These are phyloP conservation scores for Nemoura dubitans DNA, from an alignment of 2,888 invertebrate genomes.

Conservation along the genomic window DNA sequence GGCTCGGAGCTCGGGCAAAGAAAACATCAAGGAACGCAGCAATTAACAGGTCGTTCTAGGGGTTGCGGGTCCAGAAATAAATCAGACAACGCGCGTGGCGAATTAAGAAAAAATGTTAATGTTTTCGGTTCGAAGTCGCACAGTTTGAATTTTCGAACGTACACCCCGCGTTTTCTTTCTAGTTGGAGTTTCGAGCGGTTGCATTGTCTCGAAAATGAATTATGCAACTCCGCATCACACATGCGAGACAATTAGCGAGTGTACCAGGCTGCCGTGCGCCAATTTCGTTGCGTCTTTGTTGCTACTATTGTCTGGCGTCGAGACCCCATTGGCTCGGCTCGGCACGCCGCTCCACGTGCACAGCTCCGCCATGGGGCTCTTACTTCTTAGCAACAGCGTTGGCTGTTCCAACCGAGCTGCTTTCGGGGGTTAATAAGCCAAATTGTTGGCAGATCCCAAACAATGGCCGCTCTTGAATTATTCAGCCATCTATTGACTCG, in stretches of 20 bases:
- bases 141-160: not conserved
- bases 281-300: not conserved
- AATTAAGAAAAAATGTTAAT: not conserved
- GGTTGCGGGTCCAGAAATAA: not conserved
- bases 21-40: conserved; percentile 7
- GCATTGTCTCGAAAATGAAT: not conserved
- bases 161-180: not conserved
- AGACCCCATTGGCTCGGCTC: not conserved
- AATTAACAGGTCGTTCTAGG: not conserved
- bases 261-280: not conserved
- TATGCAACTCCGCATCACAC: not conserved
- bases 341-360: not conserved
- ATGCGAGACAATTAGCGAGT: not conserved
- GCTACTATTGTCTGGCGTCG: not conserved
- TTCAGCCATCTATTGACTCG: not conserved
- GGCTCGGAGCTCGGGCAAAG: not conserved
- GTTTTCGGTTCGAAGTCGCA: not conserved
- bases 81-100: not conserved
- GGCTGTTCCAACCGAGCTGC: not conserved
- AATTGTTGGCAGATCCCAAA: conserved; percentile 25
- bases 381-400: not conserved
- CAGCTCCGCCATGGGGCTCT: not conserved
- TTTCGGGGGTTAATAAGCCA: conserved; percentile 26
- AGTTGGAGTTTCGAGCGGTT: not conserved
- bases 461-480: conserved; percentile 2